Evolutionary conservation across 2,888 invertebrate genomes (phyloP), one percentile per base, ranked within the genome.

Genomic region (Drosophila lacicola): DNA sequence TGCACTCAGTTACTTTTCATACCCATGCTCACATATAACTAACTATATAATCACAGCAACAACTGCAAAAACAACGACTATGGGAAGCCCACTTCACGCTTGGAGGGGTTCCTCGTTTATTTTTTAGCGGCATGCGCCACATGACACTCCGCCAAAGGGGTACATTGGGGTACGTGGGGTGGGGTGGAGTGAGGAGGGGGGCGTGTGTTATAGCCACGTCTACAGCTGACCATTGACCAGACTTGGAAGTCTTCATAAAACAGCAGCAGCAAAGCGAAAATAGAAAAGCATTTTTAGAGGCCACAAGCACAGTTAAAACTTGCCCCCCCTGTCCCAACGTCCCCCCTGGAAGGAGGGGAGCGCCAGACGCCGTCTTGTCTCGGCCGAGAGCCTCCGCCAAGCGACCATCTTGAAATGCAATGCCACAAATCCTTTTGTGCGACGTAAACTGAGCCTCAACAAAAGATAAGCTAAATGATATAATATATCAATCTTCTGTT

Each of bases 141-240:
- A 86, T 86, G 88, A 84, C 83, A 84, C 88, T 86, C 72, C 71
- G 66, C 21, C 60, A 25, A 55, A 44, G 50, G 61, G 61, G 66
- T 8, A 19, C 36, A 36, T 36, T 13, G n/a, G 10, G 21, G 34
- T 17, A 4, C 17, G 33, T 8, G 34, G n/a, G 51, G 42, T 29
- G n/a, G 14, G 25, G 51, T 44, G 36, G 42, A n/a, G 17, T 17
- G 17, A 17, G 17, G 17, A 44, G 57, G 36, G 39, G 57, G 57
- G 37, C 19, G 33, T 21, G 9, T 17, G 51, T 39, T 47, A 44
- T 53, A 57, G 75, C 46, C 63, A 61, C 56, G 54, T 56, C 55
- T 61, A 54, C 68, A 64, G 56, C 77, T 85, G 88, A 88, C 88
- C 86, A 82, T 88, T 83, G 83, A 82, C 83, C 83, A 88, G 78